A percentile compares a stretch with the other conserved stretches of the same genome.
Conservation (phyloP, 2,113 vertebrate species). For the Gallinago media region DNA sequence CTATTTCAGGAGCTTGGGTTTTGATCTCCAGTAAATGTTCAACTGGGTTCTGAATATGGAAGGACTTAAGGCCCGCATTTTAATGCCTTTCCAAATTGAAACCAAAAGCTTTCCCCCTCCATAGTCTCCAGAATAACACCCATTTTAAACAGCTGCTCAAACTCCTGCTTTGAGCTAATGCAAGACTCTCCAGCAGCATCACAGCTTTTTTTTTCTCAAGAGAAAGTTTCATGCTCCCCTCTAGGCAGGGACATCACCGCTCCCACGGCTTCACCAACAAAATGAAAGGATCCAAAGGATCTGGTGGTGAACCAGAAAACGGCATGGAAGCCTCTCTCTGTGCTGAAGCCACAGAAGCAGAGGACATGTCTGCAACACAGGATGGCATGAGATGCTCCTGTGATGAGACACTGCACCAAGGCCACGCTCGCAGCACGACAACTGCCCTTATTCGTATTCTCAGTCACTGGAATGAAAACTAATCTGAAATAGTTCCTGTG, state of each 20-base stretch:
- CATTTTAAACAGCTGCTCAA: background rate
- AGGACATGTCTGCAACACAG: background rate
- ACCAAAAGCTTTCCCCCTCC: background rate
- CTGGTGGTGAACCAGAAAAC: background rate
- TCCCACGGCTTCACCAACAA: background rate
- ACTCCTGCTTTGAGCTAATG: background rate
- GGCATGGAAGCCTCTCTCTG: background rate
- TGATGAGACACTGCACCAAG: background rate
- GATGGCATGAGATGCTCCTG: background rate
- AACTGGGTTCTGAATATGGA: background rate
- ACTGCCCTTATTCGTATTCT: background rate
- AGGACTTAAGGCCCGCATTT: background rate
- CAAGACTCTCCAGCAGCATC: background rate
- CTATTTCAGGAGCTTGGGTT: background rate
- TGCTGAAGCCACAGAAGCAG: rapidly evolving
- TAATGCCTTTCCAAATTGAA: background rate
- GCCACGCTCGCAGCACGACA: rapidly evolving
- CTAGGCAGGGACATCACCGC: background rate
- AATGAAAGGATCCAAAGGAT: background rate
- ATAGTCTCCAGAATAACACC: background rate
- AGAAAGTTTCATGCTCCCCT: background rate
- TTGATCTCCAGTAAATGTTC: background rate
- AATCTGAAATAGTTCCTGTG: background rate
- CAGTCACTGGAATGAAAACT: background rate
- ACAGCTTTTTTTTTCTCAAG: background rate